These are phyloP conservation scores for Apeltes quadracus DNA, from an alignment of 2,113 vertebrate genomes.

Conservation along the genomic window DNA sequence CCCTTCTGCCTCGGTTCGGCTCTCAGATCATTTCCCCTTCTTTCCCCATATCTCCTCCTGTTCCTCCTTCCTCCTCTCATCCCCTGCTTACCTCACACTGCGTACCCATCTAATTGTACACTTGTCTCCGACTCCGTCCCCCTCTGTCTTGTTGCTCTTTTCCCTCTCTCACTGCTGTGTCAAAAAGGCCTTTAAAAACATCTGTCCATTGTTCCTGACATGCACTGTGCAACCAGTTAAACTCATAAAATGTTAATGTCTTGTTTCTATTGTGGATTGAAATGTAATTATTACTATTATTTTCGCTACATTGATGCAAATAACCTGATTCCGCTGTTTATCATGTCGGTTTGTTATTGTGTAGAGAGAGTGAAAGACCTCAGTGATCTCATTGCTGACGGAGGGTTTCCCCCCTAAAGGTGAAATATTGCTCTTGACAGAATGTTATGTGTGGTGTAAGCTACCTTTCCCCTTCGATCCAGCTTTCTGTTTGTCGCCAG, in stretches of 20 bases:
- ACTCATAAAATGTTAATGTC: slow-evolving; percentile 8
- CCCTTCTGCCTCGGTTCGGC: slow-evolving; percentile 48
- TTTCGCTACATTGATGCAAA: too few species aligned
- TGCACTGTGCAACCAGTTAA: not conserved
- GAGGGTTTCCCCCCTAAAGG: slow-evolving; percentile 38
- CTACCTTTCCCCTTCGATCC: slow-evolving; percentile 48
- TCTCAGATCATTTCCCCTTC: slow-evolving; percentile 44
- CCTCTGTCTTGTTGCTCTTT: slow-evolving; percentile 19
- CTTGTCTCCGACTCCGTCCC: not conserved
- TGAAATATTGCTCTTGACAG: slow-evolving; percentile 57
- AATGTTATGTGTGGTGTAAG: slow-evolving; percentile 32
- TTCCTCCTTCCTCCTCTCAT: slow-evolving; percentile 4
- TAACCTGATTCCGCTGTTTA: slow-evolving; percentile 13
- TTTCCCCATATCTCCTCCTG: slow-evolving; percentile 16
- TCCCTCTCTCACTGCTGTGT: slow-evolving; percentile 33
- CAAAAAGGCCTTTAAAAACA: slow-evolving; percentile 28
- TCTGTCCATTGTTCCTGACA: slow-evolving; percentile 5
- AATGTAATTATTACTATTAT: slow-evolving; percentile 8
- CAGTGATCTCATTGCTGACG: slow-evolving; percentile 29
- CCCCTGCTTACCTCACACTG: slow-evolving; percentile 25
- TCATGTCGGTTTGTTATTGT: slow-evolving; percentile 23
- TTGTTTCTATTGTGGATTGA: slow-evolving; percentile 1
- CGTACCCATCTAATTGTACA: slow-evolving; percentile 26
- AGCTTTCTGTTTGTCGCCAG: slow-evolving; percentile 33
- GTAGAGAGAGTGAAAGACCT: slow-evolving; percentile 6